Evolutionary conservation across 2,888 invertebrate species (phyloP).

Genomic region (Drosophila putrida): DNA sequence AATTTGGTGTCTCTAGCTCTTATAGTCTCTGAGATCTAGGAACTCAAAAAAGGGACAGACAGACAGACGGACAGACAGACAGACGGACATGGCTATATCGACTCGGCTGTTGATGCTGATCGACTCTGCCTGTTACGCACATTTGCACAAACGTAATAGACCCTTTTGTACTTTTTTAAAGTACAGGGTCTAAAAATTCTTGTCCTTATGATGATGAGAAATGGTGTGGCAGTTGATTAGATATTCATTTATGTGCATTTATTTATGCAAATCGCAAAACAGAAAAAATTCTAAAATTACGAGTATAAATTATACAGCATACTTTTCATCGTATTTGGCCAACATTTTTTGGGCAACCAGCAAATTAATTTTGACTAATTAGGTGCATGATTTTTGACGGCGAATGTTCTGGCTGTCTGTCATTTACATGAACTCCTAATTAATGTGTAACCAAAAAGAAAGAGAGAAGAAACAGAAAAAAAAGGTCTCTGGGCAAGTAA

Average conservation of each 20-base stretch:
- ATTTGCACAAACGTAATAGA: too few species aligned
- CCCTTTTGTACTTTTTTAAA: too few species aligned
- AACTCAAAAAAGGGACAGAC: too few species aligned
- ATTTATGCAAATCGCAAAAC: conserved; percentile 30
- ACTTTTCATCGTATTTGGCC: conserved; percentile 21
- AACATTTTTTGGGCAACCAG: conserved; percentile 23
- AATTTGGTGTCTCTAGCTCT: too few species aligned
- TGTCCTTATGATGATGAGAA: too few species aligned
- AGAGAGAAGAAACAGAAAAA: not conserved
- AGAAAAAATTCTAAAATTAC: conserved; percentile 20
- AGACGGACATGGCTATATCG: too few species aligned
- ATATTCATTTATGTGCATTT: conserved; percentile 48
- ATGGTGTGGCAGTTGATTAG: conserved; percentile 32
- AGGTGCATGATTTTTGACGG: conserved; percentile 40
- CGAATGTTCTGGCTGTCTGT: conserved; percentile 14
- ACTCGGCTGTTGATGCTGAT: too few species aligned
- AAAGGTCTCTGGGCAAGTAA: conserved; percentile 22
- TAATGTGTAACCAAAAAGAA: conserved; percentile 3
- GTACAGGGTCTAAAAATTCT: too few species aligned
- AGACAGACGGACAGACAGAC: too few species aligned
- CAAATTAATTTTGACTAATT: conserved; percentile 51
- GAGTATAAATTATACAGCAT: conserved; percentile 38
- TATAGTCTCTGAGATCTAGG: too few species aligned
- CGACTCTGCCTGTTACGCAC: too few species aligned
- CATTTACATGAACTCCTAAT: conserved; percentile 45